phyloP scores from a whole-genome alignment of 2,797 vertebrate genomes.

The Perodicticus potto region DNA sequence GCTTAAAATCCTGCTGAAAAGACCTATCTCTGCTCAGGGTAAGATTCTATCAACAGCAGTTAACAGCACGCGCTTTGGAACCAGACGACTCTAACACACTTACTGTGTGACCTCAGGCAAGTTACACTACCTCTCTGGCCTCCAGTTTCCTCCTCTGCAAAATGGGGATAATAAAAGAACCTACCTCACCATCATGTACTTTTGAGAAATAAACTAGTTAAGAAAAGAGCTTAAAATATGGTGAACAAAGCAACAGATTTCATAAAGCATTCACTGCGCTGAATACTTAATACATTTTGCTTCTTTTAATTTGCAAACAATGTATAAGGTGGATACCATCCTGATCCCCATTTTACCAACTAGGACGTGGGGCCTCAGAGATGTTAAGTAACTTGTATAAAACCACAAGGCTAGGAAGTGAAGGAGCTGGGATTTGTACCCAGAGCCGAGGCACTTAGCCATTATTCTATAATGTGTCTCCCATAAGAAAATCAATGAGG shows the following conservation, averaged over 20 bases:
- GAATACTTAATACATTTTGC: background rate
- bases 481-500: background rate
- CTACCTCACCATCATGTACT: background rate
- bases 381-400: constrained; percentile 37
- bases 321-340: too few relatives aligned
- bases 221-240: background rate
- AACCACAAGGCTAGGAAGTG: background rate
- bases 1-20: background rate
- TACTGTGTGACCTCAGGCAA: background rate
- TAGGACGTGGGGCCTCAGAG: constrained; percentile 21
- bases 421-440: background rate
- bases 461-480: background rate
- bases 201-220: background rate
- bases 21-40: background rate
- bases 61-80: background rate
- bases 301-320: background rate
- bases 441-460: background rate
- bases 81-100: background rate
- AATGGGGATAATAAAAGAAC: background rate
- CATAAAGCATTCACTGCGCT: background rate
- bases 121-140: background rate
- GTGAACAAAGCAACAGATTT: background rate
- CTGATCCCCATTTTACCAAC: background rate
- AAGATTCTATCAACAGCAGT: background rate
- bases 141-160: background rate